Percentiles rank a stretch among this genome's conserved stretches.
Conservation (phyloP, 2,113 vertebrate species). For the Pomatorhinus ruficollis region DNA sequence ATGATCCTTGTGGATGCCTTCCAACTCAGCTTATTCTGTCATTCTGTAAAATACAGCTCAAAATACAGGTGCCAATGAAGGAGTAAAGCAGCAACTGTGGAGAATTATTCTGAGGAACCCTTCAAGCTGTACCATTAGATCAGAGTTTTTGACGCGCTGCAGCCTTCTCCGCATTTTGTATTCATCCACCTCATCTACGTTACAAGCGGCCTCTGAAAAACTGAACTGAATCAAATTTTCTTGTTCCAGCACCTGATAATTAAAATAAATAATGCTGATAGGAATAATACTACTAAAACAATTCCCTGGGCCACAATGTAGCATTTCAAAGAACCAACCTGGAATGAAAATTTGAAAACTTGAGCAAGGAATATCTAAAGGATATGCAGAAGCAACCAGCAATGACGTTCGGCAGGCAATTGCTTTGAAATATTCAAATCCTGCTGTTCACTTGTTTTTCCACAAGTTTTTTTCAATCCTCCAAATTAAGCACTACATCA, state of each 20-base stretch:
- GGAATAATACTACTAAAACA: slow-evolving; percentile 24
- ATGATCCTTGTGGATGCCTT: neutral
- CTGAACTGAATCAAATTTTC: slow-evolving; percentile 7
- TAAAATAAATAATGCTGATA: slow-evolving; percentile 28
- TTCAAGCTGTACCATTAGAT: neutral
- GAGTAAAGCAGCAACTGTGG: neutral
- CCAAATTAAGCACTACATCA: neutral
- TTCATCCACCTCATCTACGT: neutral
- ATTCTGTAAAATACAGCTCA: neutral
- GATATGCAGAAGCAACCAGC: neutral
- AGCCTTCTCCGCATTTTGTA: neutral
- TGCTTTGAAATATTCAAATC: neutral
- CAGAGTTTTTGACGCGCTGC: neutral
- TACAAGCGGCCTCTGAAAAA: neutral
- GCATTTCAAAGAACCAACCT: neutral
- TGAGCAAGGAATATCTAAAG: neutral
- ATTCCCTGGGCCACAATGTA: neutral
- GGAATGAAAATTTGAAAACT: slow-evolving; percentile 15
- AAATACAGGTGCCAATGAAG: neutral
- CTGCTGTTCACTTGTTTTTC: neutral
- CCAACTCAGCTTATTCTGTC: neutral
- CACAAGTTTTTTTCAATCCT: neutral
- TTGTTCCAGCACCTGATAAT: slow-evolving; percentile 13
- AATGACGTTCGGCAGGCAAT: neutral
- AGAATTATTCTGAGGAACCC: neutral